These are phyloP conservation scores for Anhinga anhinga DNA, from an alignment of 2,113 vertebrate genomes.

Conservation along the genomic window DNA sequence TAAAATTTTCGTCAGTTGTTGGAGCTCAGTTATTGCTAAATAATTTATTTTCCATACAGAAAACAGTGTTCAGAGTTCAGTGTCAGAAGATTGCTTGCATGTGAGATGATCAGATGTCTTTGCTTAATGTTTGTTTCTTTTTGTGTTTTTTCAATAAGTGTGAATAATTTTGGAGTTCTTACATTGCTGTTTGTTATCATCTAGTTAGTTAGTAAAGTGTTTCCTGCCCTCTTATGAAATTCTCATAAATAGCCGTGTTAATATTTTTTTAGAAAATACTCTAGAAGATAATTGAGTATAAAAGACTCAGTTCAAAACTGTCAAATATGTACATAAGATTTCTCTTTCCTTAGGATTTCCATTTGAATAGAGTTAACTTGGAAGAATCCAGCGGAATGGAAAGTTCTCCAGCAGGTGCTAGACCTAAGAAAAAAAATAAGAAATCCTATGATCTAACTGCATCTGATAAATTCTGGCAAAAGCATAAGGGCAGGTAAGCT, in stretches of 20 bases:
- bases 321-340: not conserved
- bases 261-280: not conserved
- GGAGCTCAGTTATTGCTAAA: not conserved
- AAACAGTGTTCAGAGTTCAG: not conserved
- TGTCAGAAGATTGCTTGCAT: not conserved
- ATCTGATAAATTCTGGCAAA: conserved; percentile 96
- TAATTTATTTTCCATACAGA: not conserved
- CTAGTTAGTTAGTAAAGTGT: not conserved
- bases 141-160: not conserved
- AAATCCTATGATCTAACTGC: conserved; percentile 93
- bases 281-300: not conserved
- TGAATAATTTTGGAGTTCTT: not conserved
- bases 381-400: conserved; percentile 87
- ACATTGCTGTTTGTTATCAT: not conserved
- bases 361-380: conserved; percentile 91
- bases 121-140: not conserved
- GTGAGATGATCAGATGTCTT: not conserved
- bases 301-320: not conserved
- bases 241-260: not conserved
- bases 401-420: conserved; percentile 87
- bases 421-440: conserved; percentile 95
- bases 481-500: conserved; percentile 95
- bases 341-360: conserved; percentile 84
- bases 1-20: not conserved
- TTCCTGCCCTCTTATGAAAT: not conserved